A percentile compares a stretch with the other conserved stretches of the same genome.
phyloP scores from a whole-genome alignment of 2,888 invertebrate species.

The Ectemnius continuus region DNA sequence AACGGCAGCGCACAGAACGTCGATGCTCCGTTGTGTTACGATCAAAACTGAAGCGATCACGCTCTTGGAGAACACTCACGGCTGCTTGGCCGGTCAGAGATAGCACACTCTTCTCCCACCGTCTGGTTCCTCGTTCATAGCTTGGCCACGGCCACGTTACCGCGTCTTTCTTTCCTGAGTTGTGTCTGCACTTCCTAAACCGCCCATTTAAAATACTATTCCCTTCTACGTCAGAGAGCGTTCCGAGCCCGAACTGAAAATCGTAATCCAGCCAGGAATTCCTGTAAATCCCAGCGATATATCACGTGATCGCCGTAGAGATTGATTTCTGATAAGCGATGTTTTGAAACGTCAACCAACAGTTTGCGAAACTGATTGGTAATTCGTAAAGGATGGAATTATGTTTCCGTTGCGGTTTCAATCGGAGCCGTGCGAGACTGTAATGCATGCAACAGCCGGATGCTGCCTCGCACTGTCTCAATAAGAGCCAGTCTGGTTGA shows the following conservation, averaged over 20 bases:
- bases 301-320: too few relatives aligned
- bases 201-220: background rate
- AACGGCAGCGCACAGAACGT: conserved; percentile 5
- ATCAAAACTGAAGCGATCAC: conserved; percentile 47
- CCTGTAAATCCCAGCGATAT: too few relatives aligned
- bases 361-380: too few relatives aligned
- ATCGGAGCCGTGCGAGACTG: background rate
- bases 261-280: too few relatives aligned
- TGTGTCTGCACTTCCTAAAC: background rate
- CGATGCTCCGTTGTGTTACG: conserved; percentile 35
- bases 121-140: conserved; percentile 23
- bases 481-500: too few relatives aligned
- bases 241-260: too few relatives aligned
- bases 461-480: too few relatives aligned
- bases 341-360: too few relatives aligned
- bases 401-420: too few relatives aligned
- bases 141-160: conserved; percentile 8
- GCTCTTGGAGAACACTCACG: conserved; percentile 22
- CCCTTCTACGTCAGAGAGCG: too few relatives aligned
- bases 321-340: too few relatives aligned
- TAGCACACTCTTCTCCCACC: conserved; percentile 48
- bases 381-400: too few relatives aligned
- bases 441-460: conserved; percentile 6
- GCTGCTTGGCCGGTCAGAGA: conserved; percentile 30
- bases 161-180: background rate